phyloP scores from a whole-genome alignment of 2,113 vertebrate genomes.

The Eira barbara region DNA sequence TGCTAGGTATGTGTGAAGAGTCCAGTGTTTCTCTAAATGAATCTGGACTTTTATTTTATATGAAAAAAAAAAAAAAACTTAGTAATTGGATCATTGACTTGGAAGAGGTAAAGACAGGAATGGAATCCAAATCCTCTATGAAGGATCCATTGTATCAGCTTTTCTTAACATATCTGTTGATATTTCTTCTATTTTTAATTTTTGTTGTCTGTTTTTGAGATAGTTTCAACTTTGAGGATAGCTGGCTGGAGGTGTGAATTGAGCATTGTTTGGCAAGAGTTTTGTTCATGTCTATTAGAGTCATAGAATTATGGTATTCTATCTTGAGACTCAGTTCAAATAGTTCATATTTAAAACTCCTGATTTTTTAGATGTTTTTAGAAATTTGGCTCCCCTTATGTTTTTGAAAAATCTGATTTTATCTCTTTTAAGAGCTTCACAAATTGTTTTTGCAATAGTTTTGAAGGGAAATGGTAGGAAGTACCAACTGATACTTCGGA shows the following conservation, averaged over 20 bases:
- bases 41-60: background rate
- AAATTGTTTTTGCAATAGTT: background rate
- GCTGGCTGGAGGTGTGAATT: background rate
- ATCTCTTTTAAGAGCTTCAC: background rate
- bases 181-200: background rate
- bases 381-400: background rate
- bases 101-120: background rate
- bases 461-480: background rate
- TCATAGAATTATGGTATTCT: background rate
- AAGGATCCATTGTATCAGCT: background rate
- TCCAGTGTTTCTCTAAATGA: background rate
- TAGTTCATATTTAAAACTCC: background rate
- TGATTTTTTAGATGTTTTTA: background rate
- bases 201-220: background rate
- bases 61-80: background rate
- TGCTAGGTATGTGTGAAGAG: background rate
- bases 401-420: background rate
- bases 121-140: background rate
- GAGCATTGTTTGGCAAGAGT: background rate
- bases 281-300: background rate
- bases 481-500: background rate
- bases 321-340: background rate
- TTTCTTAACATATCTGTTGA: background rate
- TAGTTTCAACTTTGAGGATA: background rate
- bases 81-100: background rate